Base-by-base conservation (phyloP, 2,888 invertebrate genomes). In the Rhyacophila evoluta region DNA sequence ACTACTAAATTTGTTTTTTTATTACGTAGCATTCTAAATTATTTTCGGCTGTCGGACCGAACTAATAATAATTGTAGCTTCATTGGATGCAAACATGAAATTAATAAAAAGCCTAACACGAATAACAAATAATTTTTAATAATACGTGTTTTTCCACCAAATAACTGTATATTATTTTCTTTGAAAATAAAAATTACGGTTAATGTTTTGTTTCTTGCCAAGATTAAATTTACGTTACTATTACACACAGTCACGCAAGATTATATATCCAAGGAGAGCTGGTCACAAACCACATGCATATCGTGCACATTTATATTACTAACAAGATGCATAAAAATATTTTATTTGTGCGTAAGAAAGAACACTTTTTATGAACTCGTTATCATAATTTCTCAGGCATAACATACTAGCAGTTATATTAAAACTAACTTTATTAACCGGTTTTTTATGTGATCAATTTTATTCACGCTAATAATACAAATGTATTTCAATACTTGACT, bases 1-100 rank as follows among this genome's bases (percentile, higher is more conserved):
- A 39, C 39, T 5, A 12, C 1, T n/a, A n/a, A n/a, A 39, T 39
- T 39, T 39, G 11, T 39, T 39, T 39, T n/a, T 39, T 39, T 39
- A 15, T 39, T 39, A 12, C 15, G 39, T 39, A 39, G 15, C 39
- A 39, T 12, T 39, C 5, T 39, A 39, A 39, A 39, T 39, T 39
- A 15, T 39, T 39, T 39, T 39, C 15, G n/a, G 39, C 3, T 15
- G 39, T 39, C 12, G 15, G 15, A 12, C 15, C 15, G 6, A n/a
- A n/a, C n/a, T n/a, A n/a, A n/a, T n/a, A 39, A 39, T 39, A 39
- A 39, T 39, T 39, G 39, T n/a, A 39, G 39, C 39, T 39, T 39
- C 39, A 39, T 39, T 39, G 39, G 39, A 39, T 39, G 39, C 39
- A 39, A 39, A 39, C 39, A n/a, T n/a, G n/a, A n/a, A n/a, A 39